Base-by-base conservation (phyloP, 2,888 invertebrate species). In the Tigriopus californicus region DNA sequence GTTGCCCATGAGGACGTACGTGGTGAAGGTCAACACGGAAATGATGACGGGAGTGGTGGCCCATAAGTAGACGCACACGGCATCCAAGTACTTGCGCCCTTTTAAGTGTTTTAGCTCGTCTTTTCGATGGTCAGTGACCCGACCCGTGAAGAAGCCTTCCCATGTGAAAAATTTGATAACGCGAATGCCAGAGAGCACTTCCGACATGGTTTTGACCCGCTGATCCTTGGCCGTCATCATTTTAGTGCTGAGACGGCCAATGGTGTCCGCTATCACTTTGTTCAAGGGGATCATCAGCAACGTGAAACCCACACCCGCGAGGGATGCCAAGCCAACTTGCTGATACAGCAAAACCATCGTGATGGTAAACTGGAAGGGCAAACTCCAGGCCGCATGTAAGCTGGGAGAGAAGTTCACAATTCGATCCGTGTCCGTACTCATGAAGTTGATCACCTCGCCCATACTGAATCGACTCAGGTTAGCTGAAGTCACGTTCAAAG, bases 1-100 rank as follows among this genome's bases (percentile, higher is more conserved):
- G 74, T 84, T 77, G 61, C 89, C 83, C 64, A 86, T 69, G n/a
- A 84, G 70, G 25, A 82, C 80, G 67, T 85, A 88, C 8, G 83
- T 80, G 13, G 80, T 79, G 67, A 91, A 84, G 0, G 89, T 90
- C 11, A 89, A 73, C 61, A 89, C 79, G 1, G 88, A 83, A 66
- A 90, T 87, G 20, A 90, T 70, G 25, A 95, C 87, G 0, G 97
- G 97, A 8, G 95, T 95, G 1, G 91, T 90, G 0, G 97, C 97
- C 97, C 97, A 98, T 71, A 98, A 85, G 70, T 90, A 97, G 13
- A 98, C 97, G 72, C 97, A 98, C 62, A 92, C 73, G 1, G 97
- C 97, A 74, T 98, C 97, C 64, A 98, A 72, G 72, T 95, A 97
- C 75, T 98, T 97, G 62, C 92, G 44, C 11, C 58, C 44, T 40